Percentiles rank a stretch among this genome's conserved stretches.
These are phyloP conservation scores for Dynastes grantii DNA, from an alignment of 2,888 invertebrate species.

Conservation along the genomic window DNA sequence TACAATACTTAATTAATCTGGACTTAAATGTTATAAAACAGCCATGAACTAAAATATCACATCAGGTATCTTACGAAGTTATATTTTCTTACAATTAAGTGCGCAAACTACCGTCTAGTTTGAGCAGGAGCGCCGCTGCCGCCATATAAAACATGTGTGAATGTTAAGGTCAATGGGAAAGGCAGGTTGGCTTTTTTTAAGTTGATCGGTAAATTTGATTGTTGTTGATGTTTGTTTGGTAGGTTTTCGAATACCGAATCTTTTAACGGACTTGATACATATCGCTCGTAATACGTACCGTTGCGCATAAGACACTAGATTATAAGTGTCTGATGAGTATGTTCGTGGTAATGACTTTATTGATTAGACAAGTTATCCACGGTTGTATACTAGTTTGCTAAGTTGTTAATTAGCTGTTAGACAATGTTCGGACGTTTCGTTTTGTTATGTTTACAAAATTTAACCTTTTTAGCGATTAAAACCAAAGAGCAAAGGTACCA, in stretches of 20 bases:
- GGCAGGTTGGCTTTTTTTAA: constrained; percentile 36
- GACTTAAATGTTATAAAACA: constrained; percentile 34
- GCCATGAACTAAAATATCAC: constrained; percentile 38
- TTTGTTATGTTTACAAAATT: no score
- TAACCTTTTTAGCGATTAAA: no score
- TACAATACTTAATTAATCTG: background rate
- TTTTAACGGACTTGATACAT: background rate
- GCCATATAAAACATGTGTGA: constrained; percentile 17
- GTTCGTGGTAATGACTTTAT: background rate
- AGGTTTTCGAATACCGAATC: constrained; percentile 20
- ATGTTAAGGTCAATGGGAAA: constrained; percentile 43
- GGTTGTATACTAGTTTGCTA: background rate
- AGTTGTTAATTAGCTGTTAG: background rate
- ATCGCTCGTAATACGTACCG: background rate
- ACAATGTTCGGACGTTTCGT: no score
- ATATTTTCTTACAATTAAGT: constrained; percentile 35
- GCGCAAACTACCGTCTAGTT: constrained; percentile 29
- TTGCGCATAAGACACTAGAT: background rate
- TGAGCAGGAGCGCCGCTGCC: constrained; percentile 34
- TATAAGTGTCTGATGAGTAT: background rate
- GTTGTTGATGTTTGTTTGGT: constrained; percentile 33
- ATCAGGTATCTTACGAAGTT: constrained; percentile 12
- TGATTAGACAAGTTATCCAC: background rate
- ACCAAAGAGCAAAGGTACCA: no score
- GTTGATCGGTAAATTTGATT: constrained; percentile 34